phyloP scores from a whole-genome alignment of 2,888 invertebrate species.

The Acronicta alni region DNA sequence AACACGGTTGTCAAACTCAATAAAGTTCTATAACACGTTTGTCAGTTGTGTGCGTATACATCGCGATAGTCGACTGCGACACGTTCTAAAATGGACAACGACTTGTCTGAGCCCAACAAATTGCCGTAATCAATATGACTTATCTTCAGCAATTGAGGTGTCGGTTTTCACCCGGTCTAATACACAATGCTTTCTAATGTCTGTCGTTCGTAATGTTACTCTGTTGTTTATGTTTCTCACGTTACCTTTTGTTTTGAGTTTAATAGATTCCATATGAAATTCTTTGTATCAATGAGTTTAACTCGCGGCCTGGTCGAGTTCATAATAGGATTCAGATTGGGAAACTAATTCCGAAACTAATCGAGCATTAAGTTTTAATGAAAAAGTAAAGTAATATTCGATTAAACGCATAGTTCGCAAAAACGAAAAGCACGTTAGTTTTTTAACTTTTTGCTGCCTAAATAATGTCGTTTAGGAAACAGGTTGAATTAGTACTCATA shows the following conservation, averaged over 20 bases:
- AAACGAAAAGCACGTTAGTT: neutral
- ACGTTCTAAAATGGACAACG: conserved; percentile 50
- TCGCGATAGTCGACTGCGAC: conserved; percentile 31
- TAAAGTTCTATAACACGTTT: conserved; percentile 40
- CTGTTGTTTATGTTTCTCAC: conserved; percentile 17
- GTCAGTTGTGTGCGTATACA: conserved; percentile 22
- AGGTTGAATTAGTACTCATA: conserved; percentile 37
- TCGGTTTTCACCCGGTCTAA: conserved; percentile 52
- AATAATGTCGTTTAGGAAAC: conserved; percentile 39
- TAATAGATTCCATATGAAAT: neutral
- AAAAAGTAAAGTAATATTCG: no score
- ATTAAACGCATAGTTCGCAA: no score
- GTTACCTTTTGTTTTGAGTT: conserved; percentile 12
- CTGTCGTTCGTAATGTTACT: conserved; percentile 25
- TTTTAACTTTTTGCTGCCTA: conserved; percentile 15
- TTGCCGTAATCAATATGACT: conserved; percentile 61
- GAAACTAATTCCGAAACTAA: no score
- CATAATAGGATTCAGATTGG: no score
- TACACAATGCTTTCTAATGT: conserved; percentile 53
- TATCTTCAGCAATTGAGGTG: conserved; percentile 56
- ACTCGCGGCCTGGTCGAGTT: no score
- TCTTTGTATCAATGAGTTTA: no score
- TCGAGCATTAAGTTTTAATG: no score
- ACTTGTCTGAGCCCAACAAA: conserved; percentile 56
- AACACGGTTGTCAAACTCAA: conserved; percentile 36